These are phyloP conservation scores for Beris chalybata DNA, from an alignment of 2,888 invertebrate species.

Conservation along the genomic window DNA sequence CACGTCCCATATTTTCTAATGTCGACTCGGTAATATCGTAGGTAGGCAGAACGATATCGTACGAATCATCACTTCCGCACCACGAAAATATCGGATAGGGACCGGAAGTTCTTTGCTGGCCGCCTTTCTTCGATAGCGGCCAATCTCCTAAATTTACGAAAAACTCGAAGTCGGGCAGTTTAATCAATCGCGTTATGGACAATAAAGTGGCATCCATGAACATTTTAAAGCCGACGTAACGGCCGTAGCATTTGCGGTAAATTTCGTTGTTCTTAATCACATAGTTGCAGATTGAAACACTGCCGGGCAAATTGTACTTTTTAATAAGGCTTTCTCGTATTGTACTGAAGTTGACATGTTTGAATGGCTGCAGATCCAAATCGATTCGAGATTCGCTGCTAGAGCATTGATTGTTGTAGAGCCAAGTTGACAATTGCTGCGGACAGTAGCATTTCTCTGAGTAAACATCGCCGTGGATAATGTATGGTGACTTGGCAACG, in stretches of 20 bases:
- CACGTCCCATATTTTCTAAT: conserved; percentile 90
- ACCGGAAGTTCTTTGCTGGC: conserved; percentile 55
- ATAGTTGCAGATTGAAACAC: conserved; percentile 89
- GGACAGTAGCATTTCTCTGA: conserved; percentile 89
- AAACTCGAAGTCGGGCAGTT: conserved; percentile 84
- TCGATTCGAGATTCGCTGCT: conserved; percentile 69
- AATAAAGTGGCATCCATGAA: conserved; percentile 87
- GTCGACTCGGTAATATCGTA: conserved; percentile 93
- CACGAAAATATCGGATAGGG: conserved; percentile 89
- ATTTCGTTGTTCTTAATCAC: conserved; percentile 79
- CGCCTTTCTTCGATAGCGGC: conserved; percentile 72
- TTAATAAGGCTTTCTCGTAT: conserved; percentile 66
- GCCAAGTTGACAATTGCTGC: conserved; percentile 65
- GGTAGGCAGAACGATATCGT: conserved; percentile 92
- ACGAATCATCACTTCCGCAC: conserved; percentile 86
- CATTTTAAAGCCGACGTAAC: conserved; percentile 94
- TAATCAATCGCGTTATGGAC: conserved; percentile 77
- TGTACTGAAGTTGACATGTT: conserved; percentile 69
- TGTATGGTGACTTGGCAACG: conserved; percentile 52
- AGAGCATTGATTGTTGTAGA: conserved; percentile 67
- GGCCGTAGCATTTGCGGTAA: conserved; percentile 87
- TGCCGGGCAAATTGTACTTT: conserved; percentile 75
- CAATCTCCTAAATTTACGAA: conserved; percentile 94
- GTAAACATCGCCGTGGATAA: conserved; percentile 61
- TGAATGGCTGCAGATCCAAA: conserved; percentile 70